Base-by-base conservation (phyloP, 2,888 invertebrate genomes). In the Meteorus cinctellus region DNA sequence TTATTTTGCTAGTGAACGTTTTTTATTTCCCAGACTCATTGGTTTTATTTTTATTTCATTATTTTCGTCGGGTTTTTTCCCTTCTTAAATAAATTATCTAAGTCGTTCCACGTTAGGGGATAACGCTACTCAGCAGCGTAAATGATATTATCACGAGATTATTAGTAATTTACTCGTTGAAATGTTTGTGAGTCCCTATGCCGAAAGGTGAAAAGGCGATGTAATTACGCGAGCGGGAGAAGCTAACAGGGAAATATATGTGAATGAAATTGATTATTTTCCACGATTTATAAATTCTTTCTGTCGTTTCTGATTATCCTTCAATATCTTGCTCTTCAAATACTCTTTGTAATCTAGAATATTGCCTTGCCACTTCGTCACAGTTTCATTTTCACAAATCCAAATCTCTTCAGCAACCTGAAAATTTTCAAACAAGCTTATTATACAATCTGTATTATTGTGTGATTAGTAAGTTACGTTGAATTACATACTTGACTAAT, bases 391-490 rank as follows among this genome's bases (percentile, higher is more conserved):
- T 90, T 99, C 98, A 90, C 99, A 99, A 63, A 99, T 95, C 99
- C 99, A 99, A 89, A 99, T 99, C 90, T 98, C 98, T 90, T 99
- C 96, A 12, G 99, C 99, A 45, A 99, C 99, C 98, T 98, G 86
- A 66, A 41, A 41, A 71, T 67, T 10, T 67, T 31, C 6, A 1
- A 71, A 60, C 70, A 41, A 51, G 12, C 72, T 27, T 41, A 74
- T 48, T 55, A 59, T 59, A 72, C n/a, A 51, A 67, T 27, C 10
- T 24, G 66, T 24, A 12, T 31, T 62, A 59, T 36, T 19, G 41
- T 51, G 55, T 16, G 68, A 74, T 45, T 19, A 29, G 63, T 74
- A 29, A 77, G 24, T 10, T 16, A 27, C 34, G 51, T 60, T 4
- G 48, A 4, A n/a, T 48, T 36, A 82, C 86, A 83, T 89, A 98